Conservation (phyloP, 2,797 vertebrate genomes). For the Typhlichthys eigenmanni region DNA sequence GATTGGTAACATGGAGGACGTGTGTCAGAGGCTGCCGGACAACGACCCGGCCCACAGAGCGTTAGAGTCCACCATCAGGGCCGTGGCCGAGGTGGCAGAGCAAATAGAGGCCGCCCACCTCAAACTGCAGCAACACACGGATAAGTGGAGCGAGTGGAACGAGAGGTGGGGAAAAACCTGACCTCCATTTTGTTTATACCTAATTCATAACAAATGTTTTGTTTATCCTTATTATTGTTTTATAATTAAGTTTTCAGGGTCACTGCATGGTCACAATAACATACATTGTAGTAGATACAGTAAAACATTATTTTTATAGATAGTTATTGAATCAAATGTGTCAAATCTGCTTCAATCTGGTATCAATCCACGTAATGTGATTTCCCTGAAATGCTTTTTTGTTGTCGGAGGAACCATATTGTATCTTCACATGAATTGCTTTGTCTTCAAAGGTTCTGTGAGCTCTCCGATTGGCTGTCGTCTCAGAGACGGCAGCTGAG, state of each 20-base stretch:
- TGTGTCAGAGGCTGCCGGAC: conserved; percentile 86
- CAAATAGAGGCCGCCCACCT: conserved; percentile 74
- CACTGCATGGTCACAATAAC: too few relatives aligned
- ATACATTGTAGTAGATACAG: too few relatives aligned
- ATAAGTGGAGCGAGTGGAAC: conserved; percentile 86
- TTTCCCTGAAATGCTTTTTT: background rate
- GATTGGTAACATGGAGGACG: conserved; percentile 85
- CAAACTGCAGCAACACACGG: conserved; percentile 79
- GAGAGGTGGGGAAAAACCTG: conserved; percentile 72
- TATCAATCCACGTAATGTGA: too few relatives aligned
- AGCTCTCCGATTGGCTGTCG: conserved; percentile 83
- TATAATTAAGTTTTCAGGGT: too few relatives aligned
- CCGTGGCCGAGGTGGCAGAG: conserved; percentile 78
- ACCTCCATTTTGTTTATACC: too few relatives aligned
- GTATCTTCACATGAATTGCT: conserved; percentile 1
- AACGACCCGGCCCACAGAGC: conserved; percentile 78
- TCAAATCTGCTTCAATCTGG: too few relatives aligned
- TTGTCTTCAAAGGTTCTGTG: conserved; percentile 76
- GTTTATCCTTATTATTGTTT: too few relatives aligned
- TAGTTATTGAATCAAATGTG: too few relatives aligned
- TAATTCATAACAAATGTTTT: too few relatives aligned
- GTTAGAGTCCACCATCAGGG: conserved; percentile 68
- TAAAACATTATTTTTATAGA: too few relatives aligned
- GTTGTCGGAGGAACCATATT: background rate
- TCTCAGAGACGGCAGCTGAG: conserved; percentile 78